These are phyloP conservation scores for Acanthosepion pharaonis DNA, from an alignment of 2,888 invertebrate genomes.

Conservation along the genomic window DNA sequence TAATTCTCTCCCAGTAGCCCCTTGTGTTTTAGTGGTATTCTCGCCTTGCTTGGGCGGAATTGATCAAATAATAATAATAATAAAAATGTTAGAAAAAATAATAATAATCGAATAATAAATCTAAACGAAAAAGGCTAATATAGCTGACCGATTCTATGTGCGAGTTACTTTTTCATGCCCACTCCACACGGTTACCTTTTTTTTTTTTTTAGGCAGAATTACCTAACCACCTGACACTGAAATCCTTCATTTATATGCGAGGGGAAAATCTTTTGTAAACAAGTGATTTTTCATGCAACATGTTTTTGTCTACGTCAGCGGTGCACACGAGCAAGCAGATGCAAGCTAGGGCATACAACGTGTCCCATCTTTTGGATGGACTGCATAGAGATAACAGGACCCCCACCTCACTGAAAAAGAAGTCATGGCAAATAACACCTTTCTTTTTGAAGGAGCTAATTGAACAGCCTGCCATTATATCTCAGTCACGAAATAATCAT, in stretches of 20 bases:
- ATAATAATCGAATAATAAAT: too few species aligned
- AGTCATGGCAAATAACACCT: neutral
- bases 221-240: neutral
- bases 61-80: too few species aligned
- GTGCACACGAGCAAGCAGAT: neutral
- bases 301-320: neutral
- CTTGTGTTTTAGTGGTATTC: too few species aligned
- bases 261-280: neutral
- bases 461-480: neutral
- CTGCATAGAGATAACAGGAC: neutral
- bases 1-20: too few species aligned
- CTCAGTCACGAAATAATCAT: neutral
- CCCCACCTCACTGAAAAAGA: neutral
- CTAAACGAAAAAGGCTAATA: neutral
- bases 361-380: neutral
- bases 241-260: neutral
- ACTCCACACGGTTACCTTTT: neutral
- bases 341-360: neutral
- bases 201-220: neutral
- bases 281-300: neutral
- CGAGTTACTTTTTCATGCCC: neutral
- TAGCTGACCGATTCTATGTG: neutral
- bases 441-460: neutral
- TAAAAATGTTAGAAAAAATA: too few species aligned
- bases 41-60: too few species aligned